Conservation (phyloP, 2,888 invertebrate species). For the Agrochola lychnidis region DNA sequence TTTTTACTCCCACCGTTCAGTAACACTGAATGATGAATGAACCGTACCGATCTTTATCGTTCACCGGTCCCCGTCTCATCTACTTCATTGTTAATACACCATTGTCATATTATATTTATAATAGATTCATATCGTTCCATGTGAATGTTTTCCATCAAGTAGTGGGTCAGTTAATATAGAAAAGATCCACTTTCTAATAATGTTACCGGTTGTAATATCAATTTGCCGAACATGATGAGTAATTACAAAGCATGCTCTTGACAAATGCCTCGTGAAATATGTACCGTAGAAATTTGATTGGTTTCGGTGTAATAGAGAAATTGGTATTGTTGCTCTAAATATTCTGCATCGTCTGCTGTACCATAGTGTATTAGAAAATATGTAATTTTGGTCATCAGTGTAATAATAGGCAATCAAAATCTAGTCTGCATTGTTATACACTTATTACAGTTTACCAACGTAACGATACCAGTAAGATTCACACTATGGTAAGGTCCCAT, state of each 20-base stretch:
- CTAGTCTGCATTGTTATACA: background rate
- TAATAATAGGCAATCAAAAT: conserved; percentile 13
- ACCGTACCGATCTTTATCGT: conserved; percentile 78
- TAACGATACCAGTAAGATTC: background rate
- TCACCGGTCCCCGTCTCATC: conserved; percentile 73
- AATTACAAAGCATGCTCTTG: conserved; percentile 85
- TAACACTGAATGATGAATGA: conserved; percentile 81
- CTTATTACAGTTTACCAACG: background rate
- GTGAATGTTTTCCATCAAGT: conserved; percentile 74
- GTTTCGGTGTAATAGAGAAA: conserved; percentile 72
- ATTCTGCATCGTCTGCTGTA: conserved; percentile 18
- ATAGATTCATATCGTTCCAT: conserved; percentile 79
- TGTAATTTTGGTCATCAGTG: conserved; percentile 12
- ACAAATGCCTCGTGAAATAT: conserved; percentile 88
- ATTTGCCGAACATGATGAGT: conserved; percentile 86
- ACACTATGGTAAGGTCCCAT: background rate
- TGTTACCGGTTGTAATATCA: conserved; percentile 83
- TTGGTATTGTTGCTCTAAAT: conserved; percentile 43
- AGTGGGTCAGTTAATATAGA: conserved; percentile 68
- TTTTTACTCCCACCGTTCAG: conserved; percentile 71
- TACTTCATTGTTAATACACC: conserved; percentile 83
- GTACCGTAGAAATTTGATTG: conserved; percentile 86
- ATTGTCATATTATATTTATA: conserved; percentile 86
- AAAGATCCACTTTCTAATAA: conserved; percentile 78
- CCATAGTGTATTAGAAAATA: conserved; percentile 16